A percentile compares a stretch with the other conserved stretches of the same genome.
Evolutionary conservation across 2,888 invertebrate genomes (phyloP).

Genomic region (Anodontia alba): DNA sequence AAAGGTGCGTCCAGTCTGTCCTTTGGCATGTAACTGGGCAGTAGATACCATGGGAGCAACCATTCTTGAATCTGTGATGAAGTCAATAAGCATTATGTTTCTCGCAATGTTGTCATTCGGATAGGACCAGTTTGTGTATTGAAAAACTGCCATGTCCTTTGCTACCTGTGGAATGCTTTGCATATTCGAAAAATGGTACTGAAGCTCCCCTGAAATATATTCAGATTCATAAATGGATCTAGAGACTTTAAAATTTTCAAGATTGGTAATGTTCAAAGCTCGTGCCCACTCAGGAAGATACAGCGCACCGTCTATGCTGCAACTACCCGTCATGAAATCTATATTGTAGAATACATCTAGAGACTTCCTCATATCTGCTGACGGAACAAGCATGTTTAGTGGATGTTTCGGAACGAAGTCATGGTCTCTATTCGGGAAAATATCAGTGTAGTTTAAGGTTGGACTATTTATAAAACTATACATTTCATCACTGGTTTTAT

Average conservation of each 20-base stretch:
- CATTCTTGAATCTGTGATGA: background rate
- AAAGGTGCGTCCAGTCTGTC: background rate
- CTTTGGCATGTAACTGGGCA: background rate
- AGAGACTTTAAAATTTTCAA: background rate
- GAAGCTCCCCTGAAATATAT: background rate
- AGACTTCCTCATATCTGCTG: background rate
- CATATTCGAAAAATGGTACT: background rate
- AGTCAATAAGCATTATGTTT: background rate
- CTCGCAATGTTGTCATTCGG: background rate
- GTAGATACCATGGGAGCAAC: background rate
- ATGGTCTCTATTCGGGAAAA: background rate
- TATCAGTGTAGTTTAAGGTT: background rate
- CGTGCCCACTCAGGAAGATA: background rate
- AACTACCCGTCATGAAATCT: constrained; percentile 6
- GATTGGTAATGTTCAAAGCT: background rate
- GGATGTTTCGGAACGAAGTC: background rate
- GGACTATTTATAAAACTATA: background rate
- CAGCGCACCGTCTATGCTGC: background rate
- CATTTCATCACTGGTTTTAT: background rate
- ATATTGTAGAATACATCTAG: background rate
- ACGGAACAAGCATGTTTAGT: background rate
- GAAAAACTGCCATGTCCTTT: background rate
- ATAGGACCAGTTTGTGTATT: background rate
- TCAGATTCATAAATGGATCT: background rate
- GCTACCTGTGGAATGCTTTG: background rate